Percentiles rank a stretch among this genome's conserved stretches.
Conservation (phyloP, 2,888 invertebrate genomes). For the Amphipyra berbera region DNA sequence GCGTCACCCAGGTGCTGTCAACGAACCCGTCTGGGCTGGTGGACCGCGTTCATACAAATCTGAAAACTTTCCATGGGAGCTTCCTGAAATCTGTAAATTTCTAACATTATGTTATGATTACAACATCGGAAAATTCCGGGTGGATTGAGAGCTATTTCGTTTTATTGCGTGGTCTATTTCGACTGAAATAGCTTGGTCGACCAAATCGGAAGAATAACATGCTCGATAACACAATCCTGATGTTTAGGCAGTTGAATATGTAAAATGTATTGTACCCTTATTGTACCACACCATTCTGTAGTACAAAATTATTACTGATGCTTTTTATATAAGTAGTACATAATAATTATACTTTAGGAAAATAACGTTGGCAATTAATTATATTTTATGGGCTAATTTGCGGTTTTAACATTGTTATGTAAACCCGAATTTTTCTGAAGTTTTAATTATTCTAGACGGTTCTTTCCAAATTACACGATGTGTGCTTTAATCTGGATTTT, state of each 20-base stretch:
- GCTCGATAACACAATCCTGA: slow-evolving; percentile 34
- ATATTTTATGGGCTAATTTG: background rate
- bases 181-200: slow-evolving; percentile 46
- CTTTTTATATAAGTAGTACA: too few relatives aligned
- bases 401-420: background rate
- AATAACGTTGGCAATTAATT: too few relatives aligned
- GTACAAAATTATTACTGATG: too few relatives aligned
- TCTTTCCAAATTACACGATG: slow-evolving; percentile 66
- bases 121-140: slow-evolving; percentile 52
- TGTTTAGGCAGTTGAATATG: slow-evolving; percentile 14
- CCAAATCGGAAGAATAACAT: slow-evolving; percentile 43
- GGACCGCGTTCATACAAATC: slow-evolving; percentile 8
- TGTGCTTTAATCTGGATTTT: slow-evolving; percentile 72
- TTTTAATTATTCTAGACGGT: slow-evolving; percentile 31
- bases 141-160: slow-evolving; percentile 40
- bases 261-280: background rate
- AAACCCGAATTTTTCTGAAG: background rate
- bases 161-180: slow-evolving; percentile 53
- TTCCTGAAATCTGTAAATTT: slow-evolving; percentile 29
- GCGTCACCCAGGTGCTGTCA: slow-evolving; percentile 76
- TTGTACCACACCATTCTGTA: too few relatives aligned
- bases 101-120: slow-evolving; percentile 39
- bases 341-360: too few relatives aligned
- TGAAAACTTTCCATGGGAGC: slow-evolving; percentile 59
- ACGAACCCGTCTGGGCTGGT: slow-evolving; percentile 63